Evolutionary conservation across 1,140 invertebrate species (phyloP).

Genomic region (Drosophila ercepeae): DNA sequence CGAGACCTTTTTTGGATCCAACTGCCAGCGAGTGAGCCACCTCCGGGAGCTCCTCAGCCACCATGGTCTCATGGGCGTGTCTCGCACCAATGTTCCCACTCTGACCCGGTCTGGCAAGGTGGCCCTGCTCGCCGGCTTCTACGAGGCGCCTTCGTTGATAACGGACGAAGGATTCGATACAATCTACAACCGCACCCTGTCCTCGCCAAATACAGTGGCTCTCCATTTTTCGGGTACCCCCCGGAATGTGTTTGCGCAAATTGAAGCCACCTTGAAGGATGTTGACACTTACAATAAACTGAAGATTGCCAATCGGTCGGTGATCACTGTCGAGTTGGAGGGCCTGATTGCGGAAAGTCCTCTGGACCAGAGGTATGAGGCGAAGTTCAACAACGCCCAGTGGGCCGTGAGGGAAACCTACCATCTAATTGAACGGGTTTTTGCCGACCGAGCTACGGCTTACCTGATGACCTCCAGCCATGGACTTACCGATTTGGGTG

Average conservation of each 20-base stretch:
- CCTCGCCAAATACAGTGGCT: conserved; percentile 47
- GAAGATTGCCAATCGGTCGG: conserved; percentile 85
- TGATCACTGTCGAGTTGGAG: conserved; percentile 97
- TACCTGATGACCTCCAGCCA: conserved; percentile 98
- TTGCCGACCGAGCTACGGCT: conserved; percentile 91
- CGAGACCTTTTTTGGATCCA: conserved; percentile 88
- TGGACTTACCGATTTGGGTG: conserved; percentile 98
- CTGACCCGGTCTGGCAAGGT: conserved; percentile 98
- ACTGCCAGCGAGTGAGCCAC: conserved; percentile 47
- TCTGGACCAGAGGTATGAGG: conserved; percentile 91
- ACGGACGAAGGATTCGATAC: conserved; percentile 96
- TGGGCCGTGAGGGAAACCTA: conserved; percentile 89
- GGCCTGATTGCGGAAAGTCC: conserved; percentile 97
- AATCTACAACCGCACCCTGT: conserved; percentile 93
- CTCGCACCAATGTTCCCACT: conserved; percentile 95
- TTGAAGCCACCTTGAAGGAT: conserved; percentile 84
- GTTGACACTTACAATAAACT: conserved; percentile 71
- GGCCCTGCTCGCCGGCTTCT: conserved; percentile 95
- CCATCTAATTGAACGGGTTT: conserved; percentile 89
- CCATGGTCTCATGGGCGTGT: conserved; percentile 92
- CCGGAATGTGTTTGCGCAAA: conserved; percentile 5
- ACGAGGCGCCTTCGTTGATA: conserved; percentile 97
- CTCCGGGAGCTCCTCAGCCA: conserved; percentile 72
- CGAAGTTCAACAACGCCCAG: conserved; percentile 92
- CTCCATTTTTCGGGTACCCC: not conserved